Percentiles rank a stretch among this genome's conserved stretches.
Evolutionary conservation across 2,888 invertebrate species (phyloP).

Genomic region (Nesidiocoris tenuis): DNA sequence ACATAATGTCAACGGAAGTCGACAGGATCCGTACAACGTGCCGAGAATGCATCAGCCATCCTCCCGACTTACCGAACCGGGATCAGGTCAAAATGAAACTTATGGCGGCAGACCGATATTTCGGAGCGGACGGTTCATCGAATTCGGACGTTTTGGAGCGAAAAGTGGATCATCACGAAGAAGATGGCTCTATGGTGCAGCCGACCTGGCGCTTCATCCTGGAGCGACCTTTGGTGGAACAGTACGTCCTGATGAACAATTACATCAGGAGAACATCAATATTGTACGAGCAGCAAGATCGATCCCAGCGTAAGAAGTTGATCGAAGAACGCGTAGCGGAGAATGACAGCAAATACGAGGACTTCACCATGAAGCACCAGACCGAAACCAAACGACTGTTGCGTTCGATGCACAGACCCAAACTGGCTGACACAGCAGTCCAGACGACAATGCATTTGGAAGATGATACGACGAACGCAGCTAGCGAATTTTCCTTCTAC

Average conservation of each 20-base stretch:
- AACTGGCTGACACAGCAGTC: not conserved
- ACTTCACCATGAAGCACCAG: conserved; percentile 9
- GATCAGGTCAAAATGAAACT: conserved; percentile 35
- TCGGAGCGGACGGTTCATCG: not conserved
- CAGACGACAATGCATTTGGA: conserved; percentile 6
- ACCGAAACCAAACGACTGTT: not conserved
- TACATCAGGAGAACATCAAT: conserved; percentile 29
- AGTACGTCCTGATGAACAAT: conserved; percentile 39
- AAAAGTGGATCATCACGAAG: conserved; percentile 26
- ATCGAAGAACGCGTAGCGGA: not conserved
- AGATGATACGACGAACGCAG: not conserved
- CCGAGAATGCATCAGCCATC: conserved; percentile 9
- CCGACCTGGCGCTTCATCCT: conserved; percentile 38
- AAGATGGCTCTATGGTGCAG: conserved; percentile 3
- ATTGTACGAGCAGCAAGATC: conserved; percentile 7
- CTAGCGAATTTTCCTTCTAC: conserved; percentile 15
- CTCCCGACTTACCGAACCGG: conserved; percentile 15
- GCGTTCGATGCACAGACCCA: not conserved
- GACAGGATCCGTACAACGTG: conserved; percentile 28
- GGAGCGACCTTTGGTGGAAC: conserved; percentile 38
- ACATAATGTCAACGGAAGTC: conserved; percentile 28
- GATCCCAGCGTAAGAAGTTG: not conserved
- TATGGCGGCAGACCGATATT: conserved; percentile 34
- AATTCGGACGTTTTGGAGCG: not conserved
- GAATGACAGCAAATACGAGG: not conserved